Evolutionary conservation across 64 coral and sea anemone species (phyloP), one percentile per base, ranked within the genome.

Genomic region (Anthopleura sola): DNA sequence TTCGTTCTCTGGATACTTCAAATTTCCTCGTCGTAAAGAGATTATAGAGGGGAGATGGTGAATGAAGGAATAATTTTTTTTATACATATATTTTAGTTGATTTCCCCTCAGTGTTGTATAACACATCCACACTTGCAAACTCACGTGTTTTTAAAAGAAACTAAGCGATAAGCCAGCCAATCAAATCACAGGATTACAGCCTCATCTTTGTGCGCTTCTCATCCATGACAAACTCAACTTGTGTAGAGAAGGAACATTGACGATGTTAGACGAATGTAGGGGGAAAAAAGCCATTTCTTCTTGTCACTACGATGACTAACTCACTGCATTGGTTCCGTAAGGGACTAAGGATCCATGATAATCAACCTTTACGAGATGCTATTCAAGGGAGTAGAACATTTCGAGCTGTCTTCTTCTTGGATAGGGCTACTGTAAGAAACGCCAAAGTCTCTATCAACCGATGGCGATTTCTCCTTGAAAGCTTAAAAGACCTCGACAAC

Each of bases 251-350:
- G 24, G 13, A 24, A n/a, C 34, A 3, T n/a, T 34, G 11, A 71
- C 8, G 23, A 62, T 62, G 58, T n/a, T 62, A 8, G 6, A 32
- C 28, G 14, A 71, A 15, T 32, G n/a, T 71, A 31, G 8, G 11
- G 28, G 23, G 29, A 13, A 71, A 34, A 71, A 71, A 71, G 66
- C n/a, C 66, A 33, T 34, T 16, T 33, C 2, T 32, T n/a, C 26
- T 71, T 14, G 29, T 71, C 29, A 71, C 2, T 34, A 9, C 28
- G 44, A 83, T 83, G 17, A 76, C 60, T 56, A 96, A 96, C 68
- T 86, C 90, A 23, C 55, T 96, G 10, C 94, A 96, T 24, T 96
- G 94, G 94, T 96, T 96, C 49, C 79, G 94, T 23, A 96, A 96
- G 87, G 94, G 91, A 36, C 68, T 96, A 1, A 80, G 94, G 68